Percentiles rank a stretch among this genome's conserved stretches.
phyloP scores from a whole-genome alignment of 30 jellyfish, hydroid and myxozoan genomes.

The Cassiopea andromeda region DNA sequence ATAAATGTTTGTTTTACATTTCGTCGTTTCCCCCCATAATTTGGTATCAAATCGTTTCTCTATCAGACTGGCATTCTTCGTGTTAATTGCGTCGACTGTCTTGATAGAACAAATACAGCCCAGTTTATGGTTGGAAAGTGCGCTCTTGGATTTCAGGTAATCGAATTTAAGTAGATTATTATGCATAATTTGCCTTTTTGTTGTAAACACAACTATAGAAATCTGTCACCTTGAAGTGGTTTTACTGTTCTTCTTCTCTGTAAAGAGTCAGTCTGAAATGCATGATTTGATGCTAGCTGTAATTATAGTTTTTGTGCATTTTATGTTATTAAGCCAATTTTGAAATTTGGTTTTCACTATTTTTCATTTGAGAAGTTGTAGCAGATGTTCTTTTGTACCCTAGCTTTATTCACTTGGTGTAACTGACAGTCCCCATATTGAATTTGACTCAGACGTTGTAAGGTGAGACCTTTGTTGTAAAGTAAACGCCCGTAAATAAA shows the following conservation, averaged over 20 bases:
- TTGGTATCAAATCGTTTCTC: not conserved
- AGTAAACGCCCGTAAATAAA: no score
- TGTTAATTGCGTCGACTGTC: conserved; percentile 99
- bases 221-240: not conserved
- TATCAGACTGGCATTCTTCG: conserved; percentile 96
- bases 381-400: not conserved
- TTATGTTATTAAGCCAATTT: not conserved
- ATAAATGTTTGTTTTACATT: not conserved
- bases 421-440: conserved; percentile 93
- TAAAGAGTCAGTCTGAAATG: no score
- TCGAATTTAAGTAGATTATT: not conserved
- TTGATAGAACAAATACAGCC: conserved; percentile 99
- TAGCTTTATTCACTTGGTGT: conserved; percentile 98
- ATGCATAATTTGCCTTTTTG: no score
- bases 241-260: no score
- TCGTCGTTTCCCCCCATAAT: not conserved
- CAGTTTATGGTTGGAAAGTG: conserved; percentile 99
- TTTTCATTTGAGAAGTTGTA: no score
- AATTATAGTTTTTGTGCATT: not conserved
- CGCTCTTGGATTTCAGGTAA: conserved; percentile 99
- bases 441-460: conserved; percentile 96
- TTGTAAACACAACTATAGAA: not conserved
- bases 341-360: not conserved
- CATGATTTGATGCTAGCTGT: no score
- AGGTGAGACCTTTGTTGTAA: conserved; percentile 46